These are phyloP conservation scores for Sardinella longiceps DNA, from an alignment of 2,797 vertebrate species.

Conservation along the genomic window DNA sequence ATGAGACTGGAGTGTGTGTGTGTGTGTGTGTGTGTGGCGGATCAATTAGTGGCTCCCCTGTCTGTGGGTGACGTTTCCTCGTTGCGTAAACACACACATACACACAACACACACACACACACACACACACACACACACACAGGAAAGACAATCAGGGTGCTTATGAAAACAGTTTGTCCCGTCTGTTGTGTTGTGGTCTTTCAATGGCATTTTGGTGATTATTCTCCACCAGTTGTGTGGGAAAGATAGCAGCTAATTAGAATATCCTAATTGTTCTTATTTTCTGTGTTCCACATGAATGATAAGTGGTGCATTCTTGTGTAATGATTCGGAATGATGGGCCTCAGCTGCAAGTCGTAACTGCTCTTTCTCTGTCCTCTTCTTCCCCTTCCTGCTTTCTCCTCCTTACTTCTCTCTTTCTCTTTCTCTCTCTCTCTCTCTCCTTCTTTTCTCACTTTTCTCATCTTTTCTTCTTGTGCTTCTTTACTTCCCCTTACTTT, in stretches of 20 bases:
- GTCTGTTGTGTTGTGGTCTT: slow-evolving; percentile 11
- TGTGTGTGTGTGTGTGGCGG: slow-evolving; percentile 51
- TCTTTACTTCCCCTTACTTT: background rate
- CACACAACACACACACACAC: slow-evolving; percentile 22
- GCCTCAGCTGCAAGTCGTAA: slow-evolving; percentile 59
- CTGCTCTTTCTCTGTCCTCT: slow-evolving; percentile 27
- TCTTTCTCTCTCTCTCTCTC: too few relatives aligned
- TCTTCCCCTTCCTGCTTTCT: background rate
- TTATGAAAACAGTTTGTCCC: slow-evolving; percentile 18
- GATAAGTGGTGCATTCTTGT: slow-evolving; percentile 61
- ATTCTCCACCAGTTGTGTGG: slow-evolving; percentile 67
- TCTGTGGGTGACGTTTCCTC: background rate
- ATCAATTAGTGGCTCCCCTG: slow-evolving; percentile 55
- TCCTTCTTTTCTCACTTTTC: background rate
- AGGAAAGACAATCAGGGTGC: slow-evolving; percentile 49
- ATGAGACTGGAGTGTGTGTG: slow-evolving; percentile 45
- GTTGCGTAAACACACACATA: background rate
- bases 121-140: slow-evolving; percentile 48
- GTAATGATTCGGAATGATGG: slow-evolving; percentile 69
- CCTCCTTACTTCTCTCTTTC: background rate
- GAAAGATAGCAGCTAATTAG: slow-evolving; percentile 68
- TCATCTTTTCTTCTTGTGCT: background rate
- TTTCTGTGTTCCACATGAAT: slow-evolving; percentile 61
- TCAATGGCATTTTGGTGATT: slow-evolving; percentile 66
- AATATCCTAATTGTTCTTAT: slow-evolving; percentile 66